Base-by-base conservation (phyloP, 2,888 invertebrate genomes). In the Drosophila rellima region DNA sequence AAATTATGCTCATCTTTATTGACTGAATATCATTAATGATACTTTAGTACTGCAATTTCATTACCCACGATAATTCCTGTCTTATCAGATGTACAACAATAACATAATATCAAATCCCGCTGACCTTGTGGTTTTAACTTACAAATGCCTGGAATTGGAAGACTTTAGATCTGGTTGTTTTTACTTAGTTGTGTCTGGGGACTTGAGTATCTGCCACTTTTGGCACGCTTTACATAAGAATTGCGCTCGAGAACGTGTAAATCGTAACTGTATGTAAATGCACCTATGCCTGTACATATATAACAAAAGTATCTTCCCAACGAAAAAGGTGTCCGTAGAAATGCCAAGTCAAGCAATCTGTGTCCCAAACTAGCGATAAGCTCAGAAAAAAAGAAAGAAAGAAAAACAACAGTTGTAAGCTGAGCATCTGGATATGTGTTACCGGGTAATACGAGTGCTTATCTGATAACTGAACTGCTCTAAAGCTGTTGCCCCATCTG, bases 221-320 rank as follows among this genome's bases (percentile, higher is more conserved):
- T 48, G 78, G 70, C 73, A 71, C 59, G 51, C 78, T 75, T 80
- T 77, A 69, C 45, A 71, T 51, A 82, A 81, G 62, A 18, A 48
- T 33, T 44, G 61, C 37, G 29, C 17, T 11, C n/a, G 39, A 44
- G 48, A 70, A 69, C 70, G 68, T 75, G 82, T 50, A 56, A 15
- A 15, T 42, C 26, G 23, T 56, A 51, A 35, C 33, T 26, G 62
- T n/a, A 54, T 37, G 48, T 35, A 54, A 55, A 54, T 55, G 37
- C n/a, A 37, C n/a, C n/a, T n/a, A n/a, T n/a, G n/a, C n/a, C n/a
- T n/a, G n/a, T n/a, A n/a, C 8, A 7, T 1, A n/a, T 29, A 33
- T 29, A 44, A 11, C 3, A 26, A 2, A n/a, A 23, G 20, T 37
- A 42, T 23, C 33, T 31, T 17, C 20, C 15, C 13, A 23, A 2